Evolutionary conservation across 2,797 vertebrate genomes (phyloP).

Genomic region (Acanthis flammea): DNA sequence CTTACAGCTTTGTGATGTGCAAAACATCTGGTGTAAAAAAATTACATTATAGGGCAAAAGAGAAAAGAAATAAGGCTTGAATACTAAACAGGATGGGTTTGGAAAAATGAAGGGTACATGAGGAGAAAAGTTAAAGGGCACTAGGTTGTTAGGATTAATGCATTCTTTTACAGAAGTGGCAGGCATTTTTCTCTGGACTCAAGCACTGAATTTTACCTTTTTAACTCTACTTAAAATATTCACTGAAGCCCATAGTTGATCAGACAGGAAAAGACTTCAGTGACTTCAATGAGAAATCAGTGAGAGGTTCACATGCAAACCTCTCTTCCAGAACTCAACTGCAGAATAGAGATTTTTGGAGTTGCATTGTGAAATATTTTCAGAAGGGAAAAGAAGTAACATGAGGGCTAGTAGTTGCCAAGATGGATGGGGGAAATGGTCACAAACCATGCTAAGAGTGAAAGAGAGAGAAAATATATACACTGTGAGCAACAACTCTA

Average conservation of each 20-base stretch:
- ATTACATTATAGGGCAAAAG: background rate
- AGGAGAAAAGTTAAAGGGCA: background rate
- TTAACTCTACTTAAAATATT: background rate
- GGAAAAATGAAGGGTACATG: background rate
- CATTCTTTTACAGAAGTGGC: background rate
- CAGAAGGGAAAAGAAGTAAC: background rate
- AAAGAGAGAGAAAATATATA: background rate
- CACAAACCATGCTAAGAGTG: background rate
- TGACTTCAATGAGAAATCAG: background rate
- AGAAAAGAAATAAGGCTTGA: background rate
- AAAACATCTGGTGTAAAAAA: conserved; percentile 31
- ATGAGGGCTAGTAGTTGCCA: background rate
- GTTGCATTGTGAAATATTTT: background rate
- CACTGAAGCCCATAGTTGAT: background rate
- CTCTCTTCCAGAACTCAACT: background rate
- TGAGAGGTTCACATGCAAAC: background rate
- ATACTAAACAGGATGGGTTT: background rate
- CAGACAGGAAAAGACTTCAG: background rate
- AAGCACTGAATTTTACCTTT: background rate
- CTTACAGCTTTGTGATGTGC: background rate
- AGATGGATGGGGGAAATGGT: background rate
- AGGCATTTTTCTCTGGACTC: background rate
- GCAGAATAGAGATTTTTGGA: background rate
- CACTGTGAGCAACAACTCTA: background rate
- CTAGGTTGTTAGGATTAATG: background rate